phyloP scores from a whole-genome alignment of 2,797 vertebrate genomes.

The Artibeus lituratus region DNA sequence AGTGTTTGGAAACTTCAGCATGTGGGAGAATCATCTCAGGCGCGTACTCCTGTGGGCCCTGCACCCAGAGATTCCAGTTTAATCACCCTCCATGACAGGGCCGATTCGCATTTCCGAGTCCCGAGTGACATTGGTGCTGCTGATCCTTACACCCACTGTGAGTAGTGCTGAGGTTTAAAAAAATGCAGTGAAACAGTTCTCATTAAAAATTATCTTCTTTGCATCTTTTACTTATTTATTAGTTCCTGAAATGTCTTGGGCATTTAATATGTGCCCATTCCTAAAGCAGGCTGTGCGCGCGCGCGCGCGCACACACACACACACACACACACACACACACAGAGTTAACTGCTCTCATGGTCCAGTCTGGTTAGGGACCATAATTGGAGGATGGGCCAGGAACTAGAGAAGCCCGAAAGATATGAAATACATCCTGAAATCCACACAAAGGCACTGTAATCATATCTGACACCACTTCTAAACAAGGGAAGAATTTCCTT shows the following conservation, averaged over 20 bases:
- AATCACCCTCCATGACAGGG: background rate
- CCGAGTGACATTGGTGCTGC: background rate
- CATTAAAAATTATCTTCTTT: background rate
- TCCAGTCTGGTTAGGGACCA: background rate
- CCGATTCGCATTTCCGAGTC: background rate
- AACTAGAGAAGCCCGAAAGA: background rate
- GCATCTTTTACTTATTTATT: background rate
- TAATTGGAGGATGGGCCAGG: background rate
- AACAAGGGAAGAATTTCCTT: background rate
- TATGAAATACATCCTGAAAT: background rate
- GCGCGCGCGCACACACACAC: background rate
- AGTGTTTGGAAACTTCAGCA: background rate
- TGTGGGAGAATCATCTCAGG: background rate
- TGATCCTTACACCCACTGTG: background rate
- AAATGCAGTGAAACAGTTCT: background rate
- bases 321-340: background rate
- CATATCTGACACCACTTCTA: background rate
- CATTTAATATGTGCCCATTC: background rate
- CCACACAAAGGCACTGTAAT: background rate
- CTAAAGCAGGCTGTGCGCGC: background rate
- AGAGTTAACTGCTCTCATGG: background rate
- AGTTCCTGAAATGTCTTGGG: background rate
- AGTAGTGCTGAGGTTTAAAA: background rate
- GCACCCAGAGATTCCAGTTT: background rate
- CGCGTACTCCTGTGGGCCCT: background rate